These are phyloP conservation scores for Lycocerus yunnanus DNA, from an alignment of 2,888 invertebrate genomes.

Conservation along the genomic window DNA sequence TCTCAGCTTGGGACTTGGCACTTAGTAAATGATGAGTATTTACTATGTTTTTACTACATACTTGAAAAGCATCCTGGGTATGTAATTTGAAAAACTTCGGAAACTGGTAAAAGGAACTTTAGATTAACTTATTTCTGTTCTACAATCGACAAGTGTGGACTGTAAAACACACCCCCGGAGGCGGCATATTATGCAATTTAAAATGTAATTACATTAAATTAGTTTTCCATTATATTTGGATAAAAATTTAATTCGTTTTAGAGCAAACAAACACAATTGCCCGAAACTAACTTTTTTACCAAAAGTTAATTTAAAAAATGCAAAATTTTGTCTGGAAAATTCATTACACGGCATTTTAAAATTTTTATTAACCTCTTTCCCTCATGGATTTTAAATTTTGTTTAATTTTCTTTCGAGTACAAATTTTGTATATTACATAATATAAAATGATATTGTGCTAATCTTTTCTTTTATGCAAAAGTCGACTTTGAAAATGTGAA, in stretches of 20 bases:
- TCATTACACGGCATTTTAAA: not conserved
- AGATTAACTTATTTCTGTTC: not conserved
- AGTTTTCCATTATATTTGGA: not conserved
- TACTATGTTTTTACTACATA: not conserved
- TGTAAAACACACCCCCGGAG: not conserved
- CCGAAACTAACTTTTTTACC: not conserved
- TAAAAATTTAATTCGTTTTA: not conserved
- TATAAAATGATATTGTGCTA: not conserved
- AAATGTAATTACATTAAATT: not conserved
- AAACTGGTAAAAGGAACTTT: not conserved
- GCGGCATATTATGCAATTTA: not conserved
- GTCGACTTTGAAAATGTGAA: not conserved
- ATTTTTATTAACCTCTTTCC: not conserved
- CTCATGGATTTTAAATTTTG: not conserved
- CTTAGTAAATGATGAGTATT: not conserved
- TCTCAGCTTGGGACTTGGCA: not conserved
- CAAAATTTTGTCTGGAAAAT: not conserved
- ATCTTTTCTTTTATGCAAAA: not conserved
- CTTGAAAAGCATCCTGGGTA: not conserved
- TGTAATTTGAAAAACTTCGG: not conserved
- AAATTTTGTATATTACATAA: not conserved
- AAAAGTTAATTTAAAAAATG: not conserved
- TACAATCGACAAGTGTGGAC: not conserved
- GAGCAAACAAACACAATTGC: not conserved
- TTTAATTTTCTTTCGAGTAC: not conserved